Conservation (phyloP, 2,797 vertebrate genomes). For the Catamblyrhynchus diadema region DNA sequence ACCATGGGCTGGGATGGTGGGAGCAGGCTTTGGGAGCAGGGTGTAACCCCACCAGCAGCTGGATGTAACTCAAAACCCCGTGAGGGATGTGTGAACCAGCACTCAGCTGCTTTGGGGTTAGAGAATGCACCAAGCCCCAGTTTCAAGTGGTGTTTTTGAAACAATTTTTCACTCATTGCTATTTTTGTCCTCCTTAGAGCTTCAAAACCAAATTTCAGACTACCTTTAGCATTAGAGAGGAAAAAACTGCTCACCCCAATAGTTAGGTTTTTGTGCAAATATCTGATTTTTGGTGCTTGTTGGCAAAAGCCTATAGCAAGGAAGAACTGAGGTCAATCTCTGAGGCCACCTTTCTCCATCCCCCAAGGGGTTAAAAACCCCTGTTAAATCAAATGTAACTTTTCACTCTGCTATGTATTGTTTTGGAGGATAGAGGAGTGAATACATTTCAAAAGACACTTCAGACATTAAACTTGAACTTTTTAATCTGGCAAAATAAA, state of each 20-base stretch:
- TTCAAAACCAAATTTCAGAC: background rate
- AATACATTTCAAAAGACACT: background rate
- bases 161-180: background rate
- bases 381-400: background rate
- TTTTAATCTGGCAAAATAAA: background rate
- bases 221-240: background rate
- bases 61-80: background rate
- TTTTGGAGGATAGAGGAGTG: background rate
- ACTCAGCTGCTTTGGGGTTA: background rate
- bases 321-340: background rate
- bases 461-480: background rate
- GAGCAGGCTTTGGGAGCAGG: background rate
- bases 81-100: background rate
- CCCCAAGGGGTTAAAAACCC: background rate
- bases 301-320: background rate
- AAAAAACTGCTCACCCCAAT: accelerated
- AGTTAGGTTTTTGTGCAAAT: background rate
- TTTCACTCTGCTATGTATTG: background rate
- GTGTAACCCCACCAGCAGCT: background rate
- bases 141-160: background rate
- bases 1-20: no score
- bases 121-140: background rate
- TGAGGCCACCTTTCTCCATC: background rate
- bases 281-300: background rate
- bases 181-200: background rate